Evolutionary conservation across 2,797 vertebrate genomes (phyloP).

Genomic region (Eulemur mongoz): DNA sequence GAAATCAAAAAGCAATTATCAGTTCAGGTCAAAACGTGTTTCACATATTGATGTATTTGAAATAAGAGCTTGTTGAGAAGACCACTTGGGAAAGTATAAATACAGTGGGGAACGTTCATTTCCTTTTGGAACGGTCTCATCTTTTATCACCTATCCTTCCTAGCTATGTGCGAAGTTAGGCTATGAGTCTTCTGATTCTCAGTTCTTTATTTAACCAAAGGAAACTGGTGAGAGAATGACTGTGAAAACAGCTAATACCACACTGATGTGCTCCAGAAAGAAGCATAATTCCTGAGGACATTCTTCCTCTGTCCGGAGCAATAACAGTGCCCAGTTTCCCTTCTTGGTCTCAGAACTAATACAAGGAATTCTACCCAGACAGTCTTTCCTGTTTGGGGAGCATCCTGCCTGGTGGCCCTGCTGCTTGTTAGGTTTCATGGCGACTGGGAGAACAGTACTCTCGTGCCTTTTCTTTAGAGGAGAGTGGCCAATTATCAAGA

Average conservation of each 20-base stretch:
- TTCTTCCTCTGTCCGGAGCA: background rate
- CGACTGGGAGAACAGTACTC: background rate
- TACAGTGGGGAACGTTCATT: background rate
- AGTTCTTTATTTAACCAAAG: background rate
- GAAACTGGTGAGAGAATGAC: background rate
- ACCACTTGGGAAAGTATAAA: background rate
- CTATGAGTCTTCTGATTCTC: background rate
- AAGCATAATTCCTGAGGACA: background rate
- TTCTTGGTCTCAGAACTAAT: background rate
- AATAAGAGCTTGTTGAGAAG: background rate
- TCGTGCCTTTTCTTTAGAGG: background rate
- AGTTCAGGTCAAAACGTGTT: background rate
- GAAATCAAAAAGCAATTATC: background rate
- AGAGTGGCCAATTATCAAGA: background rate
- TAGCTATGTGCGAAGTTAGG: background rate
- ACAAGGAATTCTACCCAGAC: background rate
- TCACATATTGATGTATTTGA: background rate
- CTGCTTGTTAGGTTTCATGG: background rate
- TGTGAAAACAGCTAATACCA: background rate
- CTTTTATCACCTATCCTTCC: background rate
- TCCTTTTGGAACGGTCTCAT: background rate
- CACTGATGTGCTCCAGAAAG: background rate
- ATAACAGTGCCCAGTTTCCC: background rate
- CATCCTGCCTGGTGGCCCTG: background rate
- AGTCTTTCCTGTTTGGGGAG: background rate